A percentile compares a stretch with the other conserved stretches of the same genome.
phyloP scores from a whole-genome alignment of 1,140 invertebrate genomes.

The Nautilus pompilius region DNA sequence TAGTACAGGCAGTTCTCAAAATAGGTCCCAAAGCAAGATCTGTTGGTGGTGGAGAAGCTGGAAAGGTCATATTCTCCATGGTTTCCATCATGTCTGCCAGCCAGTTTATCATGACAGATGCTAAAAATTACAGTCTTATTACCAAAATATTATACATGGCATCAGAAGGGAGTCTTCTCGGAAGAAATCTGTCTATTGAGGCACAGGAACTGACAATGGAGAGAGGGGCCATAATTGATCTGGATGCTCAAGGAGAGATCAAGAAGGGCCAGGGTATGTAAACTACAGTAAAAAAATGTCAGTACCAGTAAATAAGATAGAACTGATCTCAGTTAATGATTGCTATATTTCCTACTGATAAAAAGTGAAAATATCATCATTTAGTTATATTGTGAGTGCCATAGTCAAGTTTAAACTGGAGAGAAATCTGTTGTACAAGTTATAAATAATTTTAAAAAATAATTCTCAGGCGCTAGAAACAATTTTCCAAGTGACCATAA shows the following conservation, averaged over 20 bases:
- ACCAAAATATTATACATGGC: slow-evolving; percentile 17
- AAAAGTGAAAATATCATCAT: no score
- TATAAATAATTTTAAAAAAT: no score
- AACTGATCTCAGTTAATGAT: no score
- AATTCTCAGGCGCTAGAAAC: no score
- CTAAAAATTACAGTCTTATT: slow-evolving; percentile 11
- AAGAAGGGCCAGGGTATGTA: slow-evolving; percentile 17
- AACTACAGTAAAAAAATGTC: no score
- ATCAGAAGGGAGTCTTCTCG: slow-evolving; percentile 17
- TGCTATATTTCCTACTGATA: no score
- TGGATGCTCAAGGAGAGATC: slow-evolving; percentile 11
- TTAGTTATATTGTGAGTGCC: background rate
- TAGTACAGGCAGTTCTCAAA: slow-evolving; percentile 18
- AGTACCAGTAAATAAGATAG: no score
- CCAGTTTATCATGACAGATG: slow-evolving; percentile 16
- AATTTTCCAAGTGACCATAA: no score
- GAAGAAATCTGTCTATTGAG: slow-evolving; percentile 9
- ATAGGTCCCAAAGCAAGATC: slow-evolving; percentile 15
- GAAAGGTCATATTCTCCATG: slow-evolving; percentile 13
- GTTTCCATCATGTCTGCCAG: slow-evolving; percentile 18
- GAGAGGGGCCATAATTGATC: slow-evolving; percentile 23
- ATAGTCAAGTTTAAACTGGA: background rate
- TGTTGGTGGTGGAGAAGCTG: background rate
- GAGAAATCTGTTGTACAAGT: no score
- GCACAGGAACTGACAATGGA: slow-evolving; percentile 14